A percentile compares a stretch with the other conserved stretches of the same genome.
phyloP scores from a whole-genome alignment of 2,888 invertebrate genomes.

The Nemotelus nigrinus region DNA sequence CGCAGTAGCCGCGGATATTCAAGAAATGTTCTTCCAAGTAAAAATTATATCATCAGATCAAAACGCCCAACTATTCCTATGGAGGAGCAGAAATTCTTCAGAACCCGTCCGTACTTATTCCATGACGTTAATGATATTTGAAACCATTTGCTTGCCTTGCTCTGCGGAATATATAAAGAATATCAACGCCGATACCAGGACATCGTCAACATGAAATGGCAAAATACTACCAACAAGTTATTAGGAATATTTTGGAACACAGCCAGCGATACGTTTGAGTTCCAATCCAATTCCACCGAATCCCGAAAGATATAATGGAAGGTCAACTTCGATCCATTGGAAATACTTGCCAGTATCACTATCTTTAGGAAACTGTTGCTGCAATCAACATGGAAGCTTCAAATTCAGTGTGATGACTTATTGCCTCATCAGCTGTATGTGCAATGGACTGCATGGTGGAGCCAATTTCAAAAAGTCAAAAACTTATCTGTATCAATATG shows the following conservation, averaged over 20 bases:
- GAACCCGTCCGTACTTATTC: slow-evolving; percentile 50
- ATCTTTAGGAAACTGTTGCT: neutral
- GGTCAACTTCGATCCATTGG: neutral
- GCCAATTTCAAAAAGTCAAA: no score
- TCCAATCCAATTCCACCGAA: slow-evolving; percentile 46
- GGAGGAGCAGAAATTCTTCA: slow-evolving; percentile 49
- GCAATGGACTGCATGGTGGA: slow-evolving; percentile 26
- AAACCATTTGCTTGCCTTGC: slow-evolving; percentile 53
- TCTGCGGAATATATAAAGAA: slow-evolving; percentile 46
- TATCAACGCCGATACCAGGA: slow-evolving; percentile 25
- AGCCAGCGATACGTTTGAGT: slow-evolving; percentile 42
- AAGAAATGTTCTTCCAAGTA: slow-evolving; percentile 43
- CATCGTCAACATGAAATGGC: neutral
- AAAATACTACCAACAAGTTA: neutral
- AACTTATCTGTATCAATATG: slow-evolving; percentile 48
- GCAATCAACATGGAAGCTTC: neutral
- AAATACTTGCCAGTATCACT: neutral
- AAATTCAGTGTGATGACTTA: neutral
- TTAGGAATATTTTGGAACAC: slow-evolving; percentile 47
- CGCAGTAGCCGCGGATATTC: slow-evolving; percentile 57
- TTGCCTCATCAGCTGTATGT: neutral
- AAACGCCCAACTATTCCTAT: slow-evolving; percentile 57
- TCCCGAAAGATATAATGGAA: slow-evolving; percentile 42
- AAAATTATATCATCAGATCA: slow-evolving; percentile 53
- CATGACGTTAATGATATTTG: slow-evolving; percentile 53